Percentiles rank a stretch among this genome's conserved stretches.
These are phyloP conservation scores for Lacerta viridis DNA, from an alignment of 2,797 vertebrate species.

Conservation along the genomic window DNA sequence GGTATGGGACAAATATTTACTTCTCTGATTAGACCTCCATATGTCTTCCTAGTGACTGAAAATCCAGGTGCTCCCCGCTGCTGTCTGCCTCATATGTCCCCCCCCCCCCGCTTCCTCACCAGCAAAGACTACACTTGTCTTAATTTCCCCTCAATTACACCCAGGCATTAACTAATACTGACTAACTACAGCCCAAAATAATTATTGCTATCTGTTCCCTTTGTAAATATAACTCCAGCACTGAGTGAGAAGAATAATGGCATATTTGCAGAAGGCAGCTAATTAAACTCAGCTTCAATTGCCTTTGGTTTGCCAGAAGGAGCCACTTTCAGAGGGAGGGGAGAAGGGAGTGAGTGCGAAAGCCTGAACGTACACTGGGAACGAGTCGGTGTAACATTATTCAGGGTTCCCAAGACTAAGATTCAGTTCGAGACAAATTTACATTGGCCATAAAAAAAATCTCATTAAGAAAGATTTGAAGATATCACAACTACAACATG, in stretches of 20 bases:
- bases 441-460: slow-evolving; percentile 77
- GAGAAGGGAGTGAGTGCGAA: slow-evolving; percentile 58
- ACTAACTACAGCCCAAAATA: slow-evolving; percentile 81
- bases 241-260: slow-evolving; percentile 81
- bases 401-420: slow-evolving; percentile 83
- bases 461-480: slow-evolving; percentile 82
- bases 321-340: slow-evolving; percentile 83
- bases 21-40: slow-evolving; percentile 36
- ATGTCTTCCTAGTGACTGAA: slow-evolving; percentile 34
- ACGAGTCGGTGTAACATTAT: slow-evolving; percentile 79
- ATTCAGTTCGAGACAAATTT: slow-evolving; percentile 81
- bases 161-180: slow-evolving; percentile 85
- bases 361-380: slow-evolving; percentile 73
- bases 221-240: slow-evolving; percentile 82
- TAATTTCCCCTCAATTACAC: slow-evolving; percentile 80
- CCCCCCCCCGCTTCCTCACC: neutral
- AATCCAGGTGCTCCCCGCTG: slow-evolving; percentile 55
- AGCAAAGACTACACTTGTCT: slow-evolving; percentile 74
- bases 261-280: slow-evolving; percentile 84
- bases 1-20: slow-evolving; percentile 34
- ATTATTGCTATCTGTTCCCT: slow-evolving; percentile 82
- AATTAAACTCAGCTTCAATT: slow-evolving; percentile 84
- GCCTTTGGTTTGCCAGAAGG: slow-evolving; percentile 84
- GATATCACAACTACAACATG: slow-evolving; percentile 70
- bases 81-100: slow-evolving; percentile 46